A percentile compares a stretch with the other conserved stretches of the same genome.
Evolutionary conservation across 2,888 invertebrate species (phyloP).

Genomic region (Phyllotreta striolata): DNA sequence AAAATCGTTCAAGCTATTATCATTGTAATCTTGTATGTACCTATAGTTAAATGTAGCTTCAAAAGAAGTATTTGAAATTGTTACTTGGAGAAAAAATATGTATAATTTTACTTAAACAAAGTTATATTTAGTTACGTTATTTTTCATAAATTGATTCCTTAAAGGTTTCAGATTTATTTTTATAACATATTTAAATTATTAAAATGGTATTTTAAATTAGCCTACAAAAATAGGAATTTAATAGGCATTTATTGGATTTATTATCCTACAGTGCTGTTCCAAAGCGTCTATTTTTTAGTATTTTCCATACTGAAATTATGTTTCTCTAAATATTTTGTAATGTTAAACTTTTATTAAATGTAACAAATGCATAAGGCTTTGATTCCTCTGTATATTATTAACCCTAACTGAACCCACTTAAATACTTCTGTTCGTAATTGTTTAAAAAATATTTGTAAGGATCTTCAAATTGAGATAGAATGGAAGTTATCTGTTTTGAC

Average conservation of each 20-base stretch:
- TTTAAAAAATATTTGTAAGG: no score
- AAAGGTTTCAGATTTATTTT: slow-evolving; percentile 30
- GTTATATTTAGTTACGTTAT: slow-evolving; percentile 27
- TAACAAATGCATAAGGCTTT: slow-evolving; percentile 31
- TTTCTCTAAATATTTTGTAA: slow-evolving; percentile 36
- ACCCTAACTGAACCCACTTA: background rate
- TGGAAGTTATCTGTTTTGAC: background rate
- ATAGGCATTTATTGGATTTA: slow-evolving; percentile 6
- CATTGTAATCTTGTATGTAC: slow-evolving; percentile 46
- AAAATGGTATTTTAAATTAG: slow-evolving; percentile 18
- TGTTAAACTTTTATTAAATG: slow-evolving; percentile 38
- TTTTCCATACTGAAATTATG: slow-evolving; percentile 32
- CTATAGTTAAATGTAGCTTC: slow-evolving; percentile 50
- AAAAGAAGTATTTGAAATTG: slow-evolving; percentile 46
- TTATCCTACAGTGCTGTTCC: slow-evolving; percentile 20
- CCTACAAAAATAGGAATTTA: slow-evolving; percentile 3
- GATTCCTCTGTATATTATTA: slow-evolving; percentile 5
- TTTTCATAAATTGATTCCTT: slow-evolving; percentile 27
- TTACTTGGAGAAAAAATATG: slow-evolving; percentile 44
- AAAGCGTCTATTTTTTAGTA: slow-evolving; percentile 28
- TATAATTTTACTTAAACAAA: slow-evolving; percentile 40
- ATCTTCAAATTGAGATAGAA: no score
- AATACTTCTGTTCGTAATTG: no score
- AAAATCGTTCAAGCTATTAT: slow-evolving; percentile 32
- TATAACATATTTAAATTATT: slow-evolving; percentile 25